Base-by-base conservation (phyloP, 2,113 vertebrate genomes). In the Leptobrachium leishanense region DNA sequence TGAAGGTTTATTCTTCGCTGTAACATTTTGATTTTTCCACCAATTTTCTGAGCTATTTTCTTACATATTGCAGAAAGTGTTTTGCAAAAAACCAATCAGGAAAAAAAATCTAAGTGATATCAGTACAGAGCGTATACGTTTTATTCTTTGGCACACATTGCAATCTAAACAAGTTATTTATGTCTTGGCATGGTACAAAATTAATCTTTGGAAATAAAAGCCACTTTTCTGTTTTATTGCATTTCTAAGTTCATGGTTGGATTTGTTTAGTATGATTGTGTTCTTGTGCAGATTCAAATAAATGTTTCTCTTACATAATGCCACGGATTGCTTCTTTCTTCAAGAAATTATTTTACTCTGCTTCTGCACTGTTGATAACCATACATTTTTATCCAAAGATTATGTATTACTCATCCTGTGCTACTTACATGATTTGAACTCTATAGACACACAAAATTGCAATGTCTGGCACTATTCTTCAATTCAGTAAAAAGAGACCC, bases 271-370 rank as follows among this genome's bases (percentile, higher is more conserved):
- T 93, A 90, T 91, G 87, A 91, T 94, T 95, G 97, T 84, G 95
- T 97, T 96, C 93, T 95, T 94, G 96, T 97, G 97, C 91, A 91
- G 94, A 91, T 95, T 96, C 92, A 97, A 98, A 98, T 98, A 98
- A 98, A 95, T 98, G 95, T 96, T 96, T 97, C 92, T 95, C 95
- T 93, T 93, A 93, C 87, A 89, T 91, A 82, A 50, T 50, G 12
- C 62, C 64, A 2, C 77, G n/a, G 44, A 53, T 82, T 64, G 63
- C 83, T 44, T 40, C 54, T 43, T 57, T n/a, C 46, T 50, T 50
- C 4, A 8, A 5, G 46, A 50, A 8, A 50, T 50, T 4, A 50
- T 50, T 50, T 50, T 50, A 50, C 8, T 4, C 46, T 5, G 4
- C 46, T 50, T 50, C 46, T 50, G 46, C 46, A 0, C 8, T 5